A percentile compares a stretch with the other conserved stretches of the same genome.
phyloP scores from a whole-genome alignment of 2,797 vertebrate species.

The Oreochromis mossambicus region DNA sequence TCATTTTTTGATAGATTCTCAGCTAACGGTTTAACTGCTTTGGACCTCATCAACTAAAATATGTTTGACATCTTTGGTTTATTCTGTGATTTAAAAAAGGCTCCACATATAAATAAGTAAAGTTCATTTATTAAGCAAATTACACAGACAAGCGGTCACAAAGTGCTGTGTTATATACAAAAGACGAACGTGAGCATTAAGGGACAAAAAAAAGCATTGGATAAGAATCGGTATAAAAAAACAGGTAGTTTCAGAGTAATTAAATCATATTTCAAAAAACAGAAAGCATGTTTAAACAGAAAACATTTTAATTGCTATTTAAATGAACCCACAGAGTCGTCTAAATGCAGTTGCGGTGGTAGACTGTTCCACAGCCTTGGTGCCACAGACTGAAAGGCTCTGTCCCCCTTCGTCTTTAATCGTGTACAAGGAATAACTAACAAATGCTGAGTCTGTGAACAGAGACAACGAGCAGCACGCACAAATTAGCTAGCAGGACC shows the following conservation, averaged over 20 bases:
- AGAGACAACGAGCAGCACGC: not conserved
- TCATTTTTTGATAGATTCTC: not conserved
- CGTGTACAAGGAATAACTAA: not conserved
- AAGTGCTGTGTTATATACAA: rapidly evolving
- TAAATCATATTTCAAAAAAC: not conserved
- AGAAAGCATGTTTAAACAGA: not conserved
- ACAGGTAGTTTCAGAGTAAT: not conserved
- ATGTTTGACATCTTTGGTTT: not conserved
- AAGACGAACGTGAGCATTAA: rapidly evolving
- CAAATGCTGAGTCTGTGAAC: rapidly evolving
- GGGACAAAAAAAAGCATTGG: not conserved
- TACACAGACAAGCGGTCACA: not conserved
- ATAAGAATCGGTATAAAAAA: not conserved
- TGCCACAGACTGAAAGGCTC: not conserved
- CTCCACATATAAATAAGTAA: not conserved
- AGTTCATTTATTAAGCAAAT: not conserved
- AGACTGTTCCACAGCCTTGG: not conserved
- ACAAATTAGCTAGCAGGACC: not conserved
- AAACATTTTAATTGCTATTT: not conserved
- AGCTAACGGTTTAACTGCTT: not conserved
- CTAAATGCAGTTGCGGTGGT: not conserved
- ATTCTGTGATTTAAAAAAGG: not conserved
- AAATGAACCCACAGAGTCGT: not conserved
- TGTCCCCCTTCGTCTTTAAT: not conserved
- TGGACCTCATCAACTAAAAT: not conserved